Base-by-base conservation (phyloP, 2,888 invertebrate genomes). In the Oasisia sp. region DNA sequence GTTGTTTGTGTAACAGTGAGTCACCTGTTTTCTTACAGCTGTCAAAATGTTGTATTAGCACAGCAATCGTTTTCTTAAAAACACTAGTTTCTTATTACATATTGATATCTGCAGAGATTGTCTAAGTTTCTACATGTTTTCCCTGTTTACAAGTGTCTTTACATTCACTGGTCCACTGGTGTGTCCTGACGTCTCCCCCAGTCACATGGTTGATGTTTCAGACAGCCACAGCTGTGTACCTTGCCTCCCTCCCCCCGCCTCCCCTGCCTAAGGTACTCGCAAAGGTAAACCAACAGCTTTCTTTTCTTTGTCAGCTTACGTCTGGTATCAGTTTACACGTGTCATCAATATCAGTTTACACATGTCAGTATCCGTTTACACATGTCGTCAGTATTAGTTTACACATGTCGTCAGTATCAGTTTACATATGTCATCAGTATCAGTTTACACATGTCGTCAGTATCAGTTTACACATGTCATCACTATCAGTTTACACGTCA, bases 211-310 rank as follows among this genome's bases (percentile, higher is more conserved):
- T 74, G 19, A 74, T 74, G 12, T 93, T 94, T 74, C 94, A 96
- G 96, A 95, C 95, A 90, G 96, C 95, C 0, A 98, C 98, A 0
- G 99, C 98, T 0, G 97, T 98, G 12, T 98, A 97, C 94, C 96
- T 99, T 0, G 97, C 97, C 0, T 98, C 98, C 0, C 96, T 99
- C 89, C 98, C 98, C 1, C 97, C 98, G 12, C 98, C 98, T 0
- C 97, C 97, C 27, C 97, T 97, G 32, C 98, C 98, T 0, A 97
- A 97, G 96, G 97, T 98, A 92, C 94, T 95, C 32, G 96, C 95
- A 91, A 96, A 96, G 95, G 96, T 96, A 93, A 94, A 93, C 19
- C 58, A 12, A 32, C 32, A 32, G 11, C 32, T 89, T 32, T 89
- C 89, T 89, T 11, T 89, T 32, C 32, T 32, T 89, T 19, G 12